These are phyloP conservation scores for Anthophora plumipes DNA, from an alignment of 2,888 invertebrate species.

Conservation along the genomic window DNA sequence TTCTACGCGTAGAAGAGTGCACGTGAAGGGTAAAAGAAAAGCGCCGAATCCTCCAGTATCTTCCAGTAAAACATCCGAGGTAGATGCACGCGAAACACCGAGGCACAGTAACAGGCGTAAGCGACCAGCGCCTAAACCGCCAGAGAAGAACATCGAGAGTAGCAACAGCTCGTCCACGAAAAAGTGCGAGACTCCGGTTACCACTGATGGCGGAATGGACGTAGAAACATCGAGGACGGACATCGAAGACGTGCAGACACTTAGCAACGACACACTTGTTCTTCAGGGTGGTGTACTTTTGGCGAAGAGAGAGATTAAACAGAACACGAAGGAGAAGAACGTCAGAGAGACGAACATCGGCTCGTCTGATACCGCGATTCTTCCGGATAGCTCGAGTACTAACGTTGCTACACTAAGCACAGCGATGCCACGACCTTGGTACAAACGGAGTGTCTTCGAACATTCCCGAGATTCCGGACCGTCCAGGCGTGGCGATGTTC, in stretches of 20 bases:
- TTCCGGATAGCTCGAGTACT: conserved; percentile 46
- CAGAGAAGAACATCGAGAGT: conserved; percentile 70
- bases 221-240: conserved; percentile 50
- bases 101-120: conserved; percentile 77
- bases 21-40: conserved; percentile 91
- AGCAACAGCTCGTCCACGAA: conserved; percentile 54
- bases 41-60: conserved; percentile 89
- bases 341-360: conserved; percentile 23
- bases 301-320: conserved; percentile 70
- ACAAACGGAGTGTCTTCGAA: conserved; percentile 86
- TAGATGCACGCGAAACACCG: conserved; percentile 60
- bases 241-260: conserved; percentile 59
- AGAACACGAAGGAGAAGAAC: conserved; percentile 37
- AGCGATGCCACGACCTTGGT: conserved; percentile 88
- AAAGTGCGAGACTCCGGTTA: conserved; percentile 44
- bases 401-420: conserved; percentile 65
- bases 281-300: conserved; percentile 79
- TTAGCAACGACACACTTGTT: conserved; percentile 82
- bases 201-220: conserved; percentile 64
- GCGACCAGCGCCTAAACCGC: conserved; percentile 87
- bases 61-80: conserved; percentile 37
- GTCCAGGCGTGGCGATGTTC: conserved; percentile 71
- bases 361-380: conserved; percentile 24
- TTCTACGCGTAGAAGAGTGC: conserved; percentile 87
- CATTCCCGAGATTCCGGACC: conserved; percentile 76